A percentile compares a stretch with the other conserved stretches of the same genome.
These are phyloP conservation scores for Mystacides longicornis DNA, from an alignment of 2,888 invertebrate genomes.

Conservation along the genomic window DNA sequence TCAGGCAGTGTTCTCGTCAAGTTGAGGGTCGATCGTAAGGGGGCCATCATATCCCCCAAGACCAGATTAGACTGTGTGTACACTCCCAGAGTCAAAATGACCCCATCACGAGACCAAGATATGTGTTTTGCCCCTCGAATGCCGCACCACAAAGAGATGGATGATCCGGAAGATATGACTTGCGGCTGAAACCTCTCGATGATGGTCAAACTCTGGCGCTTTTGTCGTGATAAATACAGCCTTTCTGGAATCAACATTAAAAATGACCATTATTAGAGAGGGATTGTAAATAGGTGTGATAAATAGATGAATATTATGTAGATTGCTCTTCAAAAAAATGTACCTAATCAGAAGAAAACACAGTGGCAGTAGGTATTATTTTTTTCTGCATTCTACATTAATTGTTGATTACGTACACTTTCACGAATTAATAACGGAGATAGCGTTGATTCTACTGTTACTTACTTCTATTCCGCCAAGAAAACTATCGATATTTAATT, in stretches of 20 bases:
- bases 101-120: constrained; percentile 20
- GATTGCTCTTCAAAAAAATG: too few species aligned
- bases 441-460: too few species aligned
- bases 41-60: neutral
- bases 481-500: too few species aligned
- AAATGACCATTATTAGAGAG: too few species aligned
- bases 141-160: constrained; percentile 16
- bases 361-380: too few species aligned
- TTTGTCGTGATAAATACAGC: neutral
- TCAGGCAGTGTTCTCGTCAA: constrained; percentile 19
- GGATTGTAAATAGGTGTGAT: too few species aligned
- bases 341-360: too few species aligned
- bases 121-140: constrained; percentile 16
- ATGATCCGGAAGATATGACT: constrained; percentile 15
- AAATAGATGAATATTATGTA: too few species aligned
- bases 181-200: constrained; percentile 19
- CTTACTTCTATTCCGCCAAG: too few species aligned
- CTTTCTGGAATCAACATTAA: constrained; percentile 6
- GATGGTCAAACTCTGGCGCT: constrained; percentile 10
- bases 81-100: constrained; percentile 6
- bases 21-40: constrained; percentile 15
- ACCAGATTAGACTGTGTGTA: neutral
- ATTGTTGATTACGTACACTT: too few species aligned
- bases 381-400: too few species aligned
- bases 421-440: too few species aligned